Evolutionary conservation across 2,888 invertebrate genomes (phyloP), one percentile per base, ranked within the genome.

Genomic region (Eilema griseolum): DNA sequence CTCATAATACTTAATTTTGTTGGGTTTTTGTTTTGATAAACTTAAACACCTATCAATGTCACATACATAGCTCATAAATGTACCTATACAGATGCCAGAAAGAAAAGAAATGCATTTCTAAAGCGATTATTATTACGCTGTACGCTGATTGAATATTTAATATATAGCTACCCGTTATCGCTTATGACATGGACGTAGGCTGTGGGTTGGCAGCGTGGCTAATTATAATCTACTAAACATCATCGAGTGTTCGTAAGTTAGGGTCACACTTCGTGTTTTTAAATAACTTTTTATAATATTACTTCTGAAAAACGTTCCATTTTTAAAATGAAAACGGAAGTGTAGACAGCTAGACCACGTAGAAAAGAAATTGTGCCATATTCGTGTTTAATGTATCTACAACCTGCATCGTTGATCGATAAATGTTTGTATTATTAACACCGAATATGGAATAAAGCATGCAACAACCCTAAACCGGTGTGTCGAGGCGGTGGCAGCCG

Each of bases 201-300:
- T 77, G 81, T 83, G 86, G 87, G 89, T 89, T 89, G 88, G 90
- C 88, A 90, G 90, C 91, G 87, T 86, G 86, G 92, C 95, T 95
- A 95, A 94, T 95, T 95, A 95, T 95, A 95, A 93, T 94, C 94
- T 90, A 91, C 94, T 93, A 93, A 94, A 93, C 92, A 93, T 93
- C 93, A 94, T 93, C 92, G 93, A 91, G 91, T 90, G 90, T 88
- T 91, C 86, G 91, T 92, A 92, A 92, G 82, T 90, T 94, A 92
- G 94, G 95, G 93, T 93, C 90, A 92, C 89, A 85, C 87, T 89
- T 90, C 85, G 81, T 86, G 87, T 88, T 93, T 93, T 90, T 91
- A 91, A 92, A 93, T 88, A 87, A 26, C 23, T 79, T 90, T 90
- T 90, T 90, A 84, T 84, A 83, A 80, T 75, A 81, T 83, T 83